Base-by-base conservation (phyloP, 2,113 vertebrate species). In the Bubo scandiacus region DNA sequence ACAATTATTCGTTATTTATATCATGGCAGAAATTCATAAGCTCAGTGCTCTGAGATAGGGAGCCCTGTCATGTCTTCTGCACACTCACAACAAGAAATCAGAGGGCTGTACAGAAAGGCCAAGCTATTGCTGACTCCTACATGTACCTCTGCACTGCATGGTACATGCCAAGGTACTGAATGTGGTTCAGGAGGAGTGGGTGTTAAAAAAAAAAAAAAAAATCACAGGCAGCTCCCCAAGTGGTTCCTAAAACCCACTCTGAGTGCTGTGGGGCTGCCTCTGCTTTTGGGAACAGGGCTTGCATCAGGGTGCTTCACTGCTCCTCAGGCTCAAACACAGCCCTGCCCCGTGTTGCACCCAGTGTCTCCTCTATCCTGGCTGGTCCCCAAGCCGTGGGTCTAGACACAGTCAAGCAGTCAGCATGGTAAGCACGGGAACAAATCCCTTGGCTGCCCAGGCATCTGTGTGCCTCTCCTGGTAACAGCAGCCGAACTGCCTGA, bases 261-360 rank as follows among this genome's bases (percentile, higher is more conserved):
- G 26, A 88, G 23, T 10, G 19, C 57, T 67, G 6, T 34, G 42
- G 12, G 23, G 38, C 42, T 88, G 32, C 52, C 67, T 73, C 34
- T 66, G 11, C 2, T 78, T 84, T 71, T 81, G 61, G 70, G 30
- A 88, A 67, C 11, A 38, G 47, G n/a, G 70, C 14, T 80, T 38
- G 27, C 22, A 52, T 68, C 47, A 72, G 30, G 43, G 43, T 91
- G 52, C 38, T 79, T 54, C 51, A 26, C 20, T 40, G 57, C 40
- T 88, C 21, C 29, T 81, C 55, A 54, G 21, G 66, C 22, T 55
- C 36, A 78, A 52, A 73, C n/a, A 73, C 18, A 66, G 40, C 42
- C 32, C 74, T 67, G 38, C 8, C 51, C 1, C 6, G 10, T 0
- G 2, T 2, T 40, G 77, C 10, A 72, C 10, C 13, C 43, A 20